These are phyloP conservation scores for Melikaiella ostensackeni DNA, from an alignment of 2,888 invertebrate species.

Conservation along the genomic window DNA sequence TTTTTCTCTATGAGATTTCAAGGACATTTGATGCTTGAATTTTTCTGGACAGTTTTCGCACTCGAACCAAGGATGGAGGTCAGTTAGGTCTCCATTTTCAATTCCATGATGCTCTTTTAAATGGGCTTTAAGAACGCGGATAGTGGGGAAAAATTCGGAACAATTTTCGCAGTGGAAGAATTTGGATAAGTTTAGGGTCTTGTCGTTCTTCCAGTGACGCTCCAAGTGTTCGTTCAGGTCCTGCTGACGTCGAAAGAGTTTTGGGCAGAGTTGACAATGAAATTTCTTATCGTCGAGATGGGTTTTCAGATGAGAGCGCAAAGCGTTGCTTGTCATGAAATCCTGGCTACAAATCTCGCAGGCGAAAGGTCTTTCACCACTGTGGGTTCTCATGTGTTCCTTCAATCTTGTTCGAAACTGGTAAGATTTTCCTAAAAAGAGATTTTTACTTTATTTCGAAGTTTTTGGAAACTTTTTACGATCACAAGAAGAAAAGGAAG, in stretches of 20 bases:
- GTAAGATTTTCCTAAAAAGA: slow-evolving; percentile 54
- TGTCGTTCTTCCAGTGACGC: slow-evolving; percentile 62
- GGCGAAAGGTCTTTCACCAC: slow-evolving; percentile 60
- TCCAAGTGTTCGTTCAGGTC: slow-evolving; percentile 63
- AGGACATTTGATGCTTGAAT: slow-evolving; percentile 63
- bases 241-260: slow-evolving; percentile 61
- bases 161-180: slow-evolving; percentile 58
- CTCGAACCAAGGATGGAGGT: slow-evolving; percentile 59
- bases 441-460: not conserved
- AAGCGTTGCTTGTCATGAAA: slow-evolving; percentile 58
- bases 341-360: slow-evolving; percentile 58
- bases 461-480: too few relatives aligned
- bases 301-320: slow-evolving; percentile 58
- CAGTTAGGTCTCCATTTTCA: slow-evolving; percentile 53
- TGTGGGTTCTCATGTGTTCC: slow-evolving; percentile 59
- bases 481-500: too few relatives aligned
- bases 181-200: slow-evolving; percentile 51
- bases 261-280: slow-evolving; percentile 57
- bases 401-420: slow-evolving; percentile 59
- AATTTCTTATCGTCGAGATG: slow-evolving; percentile 56
- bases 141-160: slow-evolving; percentile 56
- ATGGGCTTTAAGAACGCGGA: slow-evolving; percentile 58
- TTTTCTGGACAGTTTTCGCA: slow-evolving; percentile 58
- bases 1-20: slow-evolving; percentile 60
- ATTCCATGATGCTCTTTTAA: slow-evolving; percentile 57